phyloP scores from a whole-genome alignment of 2,797 vertebrate genomes.

The Ceryle rudis region DNA sequence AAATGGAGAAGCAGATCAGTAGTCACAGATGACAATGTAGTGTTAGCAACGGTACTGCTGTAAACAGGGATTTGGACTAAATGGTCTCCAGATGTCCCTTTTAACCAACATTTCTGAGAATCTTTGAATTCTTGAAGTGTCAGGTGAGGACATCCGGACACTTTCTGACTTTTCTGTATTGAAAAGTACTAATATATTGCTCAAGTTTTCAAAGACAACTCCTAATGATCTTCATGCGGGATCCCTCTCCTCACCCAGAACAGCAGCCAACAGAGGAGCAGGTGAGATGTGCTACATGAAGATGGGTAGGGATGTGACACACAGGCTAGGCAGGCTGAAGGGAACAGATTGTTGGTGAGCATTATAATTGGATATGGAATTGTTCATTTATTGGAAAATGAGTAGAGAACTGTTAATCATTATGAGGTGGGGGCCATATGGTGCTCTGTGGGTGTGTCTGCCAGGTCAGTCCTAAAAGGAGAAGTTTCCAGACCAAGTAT shows the following conservation, averaged over 20 bases:
- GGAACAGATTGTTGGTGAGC: not conserved
- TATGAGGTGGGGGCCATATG: not conserved
- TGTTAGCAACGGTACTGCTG: not conserved
- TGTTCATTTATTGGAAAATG: not conserved
- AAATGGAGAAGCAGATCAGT: not conserved
- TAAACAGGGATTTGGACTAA: not conserved
- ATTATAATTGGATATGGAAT: not conserved
- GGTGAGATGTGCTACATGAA: not conserved
- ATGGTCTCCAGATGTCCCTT: not conserved
- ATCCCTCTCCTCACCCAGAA: not conserved
- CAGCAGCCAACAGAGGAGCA: not conserved
- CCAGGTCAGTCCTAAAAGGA: not conserved
- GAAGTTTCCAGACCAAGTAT: not conserved
- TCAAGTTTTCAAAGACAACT: not conserved
- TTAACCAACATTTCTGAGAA: not conserved
- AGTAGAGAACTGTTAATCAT: not conserved
- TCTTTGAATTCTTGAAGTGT: not conserved
- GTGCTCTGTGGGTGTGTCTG: not conserved
- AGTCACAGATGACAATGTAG: not conserved
- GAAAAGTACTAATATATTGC: not conserved
- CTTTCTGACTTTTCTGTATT: not conserved
- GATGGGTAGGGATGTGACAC: not conserved
- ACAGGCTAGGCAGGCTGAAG: not conserved
- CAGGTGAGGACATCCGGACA: not conserved
- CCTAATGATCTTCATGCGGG: not conserved